phyloP scores from a whole-genome alignment of 2,797 vertebrate species.

The Gadopsis bispinosus region DNA sequence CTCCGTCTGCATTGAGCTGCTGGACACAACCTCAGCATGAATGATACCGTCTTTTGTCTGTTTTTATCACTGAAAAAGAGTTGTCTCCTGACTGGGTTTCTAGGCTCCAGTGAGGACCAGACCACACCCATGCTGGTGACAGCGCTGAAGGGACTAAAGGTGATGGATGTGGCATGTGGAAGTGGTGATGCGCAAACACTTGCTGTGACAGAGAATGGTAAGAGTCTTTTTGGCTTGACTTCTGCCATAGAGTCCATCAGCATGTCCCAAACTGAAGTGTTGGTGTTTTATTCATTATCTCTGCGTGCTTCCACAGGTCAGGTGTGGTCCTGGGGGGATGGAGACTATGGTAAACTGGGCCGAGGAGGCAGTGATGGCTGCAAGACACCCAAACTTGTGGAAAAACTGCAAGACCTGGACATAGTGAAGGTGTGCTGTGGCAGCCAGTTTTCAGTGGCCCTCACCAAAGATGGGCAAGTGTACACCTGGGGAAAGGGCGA shows the following conservation, averaged over 20 bases:
- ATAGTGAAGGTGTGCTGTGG: constrained; percentile 96
- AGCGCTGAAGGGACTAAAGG: constrained; percentile 94
- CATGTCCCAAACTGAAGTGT: not conserved
- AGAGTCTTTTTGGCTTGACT: constrained; percentile 1
- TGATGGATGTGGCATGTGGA: constrained; percentile 95
- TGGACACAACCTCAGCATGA: not conserved
- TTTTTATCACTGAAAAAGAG: not conserved
- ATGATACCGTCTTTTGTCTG: not conserved
- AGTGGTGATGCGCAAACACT: constrained; percentile 99
- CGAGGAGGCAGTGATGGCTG: constrained; percentile 97
- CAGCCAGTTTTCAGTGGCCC: constrained; percentile 96
- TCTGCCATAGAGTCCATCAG: not conserved
- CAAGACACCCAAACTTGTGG: constrained; percentile 96
- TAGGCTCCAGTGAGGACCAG: constrained; percentile 98
- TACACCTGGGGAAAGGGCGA: constrained; percentile 99
- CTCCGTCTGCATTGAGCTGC: not conserved
- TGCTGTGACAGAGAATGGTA: constrained; percentile 96
- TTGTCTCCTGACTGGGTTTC: constrained; percentile 3
- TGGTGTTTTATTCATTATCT: not conserved
- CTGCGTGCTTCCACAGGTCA: constrained; percentile 86
- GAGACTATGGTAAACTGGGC: constrained; percentile 97
- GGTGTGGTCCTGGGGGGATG: constrained; percentile 99
- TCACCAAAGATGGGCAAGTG: constrained; percentile 97
- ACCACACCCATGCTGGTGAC: constrained; percentile 95
- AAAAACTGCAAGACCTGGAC: constrained; percentile 96